phyloP scores from a whole-genome alignment of 2,888 invertebrate genomes.

The Apodemia mormo region DNA sequence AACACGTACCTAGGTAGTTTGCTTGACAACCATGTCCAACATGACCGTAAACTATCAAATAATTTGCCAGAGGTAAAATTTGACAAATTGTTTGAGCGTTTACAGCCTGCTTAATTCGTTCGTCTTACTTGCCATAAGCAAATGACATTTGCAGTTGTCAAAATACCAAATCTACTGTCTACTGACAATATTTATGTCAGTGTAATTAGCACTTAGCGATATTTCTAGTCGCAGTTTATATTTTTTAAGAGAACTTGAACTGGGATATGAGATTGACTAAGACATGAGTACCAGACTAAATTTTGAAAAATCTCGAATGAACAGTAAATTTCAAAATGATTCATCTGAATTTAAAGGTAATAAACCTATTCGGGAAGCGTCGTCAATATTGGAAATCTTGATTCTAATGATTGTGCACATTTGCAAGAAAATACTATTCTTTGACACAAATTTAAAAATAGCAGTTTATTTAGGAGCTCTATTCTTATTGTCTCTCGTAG shows the following conservation, averaged over 20 bases:
- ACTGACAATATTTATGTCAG: neutral
- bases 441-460: slow-evolving; percentile 92
- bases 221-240: neutral
- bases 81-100: no score
- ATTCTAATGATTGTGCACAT: slow-evolving; percentile 91
- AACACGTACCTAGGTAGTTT: no score
- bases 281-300: slow-evolving; percentile 66
- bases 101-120: no score
- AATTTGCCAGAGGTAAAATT: no score
- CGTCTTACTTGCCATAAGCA: no score
- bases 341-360: slow-evolving; percentile 83
- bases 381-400: slow-evolving; percentile 90
- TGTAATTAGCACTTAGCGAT: no score
- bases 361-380: slow-evolving; percentile 91
- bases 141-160: no score
- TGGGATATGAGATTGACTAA: slow-evolving; percentile 27
- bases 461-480: slow-evolving; percentile 91
- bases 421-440: slow-evolving; percentile 93
- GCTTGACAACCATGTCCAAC: no score
- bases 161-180: no score
- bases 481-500: slow-evolving; percentile 91
- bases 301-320: slow-evolving; percentile 69
- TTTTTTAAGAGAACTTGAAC: neutral
- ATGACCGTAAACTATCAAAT: no score
- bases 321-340: slow-evolving; percentile 72